A percentile compares a stretch with the other conserved stretches of the same genome.
phyloP scores from a whole-genome alignment of 2,797 vertebrate species.

The Chrysocyon brachyurus region DNA sequence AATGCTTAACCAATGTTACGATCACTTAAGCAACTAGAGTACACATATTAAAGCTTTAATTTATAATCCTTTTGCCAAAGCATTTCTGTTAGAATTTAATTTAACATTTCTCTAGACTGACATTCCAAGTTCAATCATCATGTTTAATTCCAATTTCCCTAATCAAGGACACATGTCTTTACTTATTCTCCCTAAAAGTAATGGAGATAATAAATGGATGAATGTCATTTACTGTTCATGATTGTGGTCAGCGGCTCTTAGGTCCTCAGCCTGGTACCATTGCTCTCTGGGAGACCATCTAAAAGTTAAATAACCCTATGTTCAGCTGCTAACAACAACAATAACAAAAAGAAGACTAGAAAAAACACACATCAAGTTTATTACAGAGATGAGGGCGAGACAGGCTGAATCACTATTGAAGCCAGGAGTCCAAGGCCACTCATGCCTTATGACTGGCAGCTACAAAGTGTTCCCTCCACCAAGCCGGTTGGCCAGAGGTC shows the following conservation, averaged over 20 bases:
- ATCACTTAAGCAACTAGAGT: constrained; percentile 75
- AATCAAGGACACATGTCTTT: constrained; percentile 57
- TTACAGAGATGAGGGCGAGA: constrained; percentile 49
- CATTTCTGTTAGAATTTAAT: constrained; percentile 74
- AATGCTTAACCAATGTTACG: constrained; percentile 67
- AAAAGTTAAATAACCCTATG: constrained; percentile 35
- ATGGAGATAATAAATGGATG: constrained; percentile 40
- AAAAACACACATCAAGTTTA: neutral
- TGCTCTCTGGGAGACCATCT: neutral
- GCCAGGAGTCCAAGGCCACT: neutral
- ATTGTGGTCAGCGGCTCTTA: constrained; percentile 52
- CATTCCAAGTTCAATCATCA: constrained; percentile 55
- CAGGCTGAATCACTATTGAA: neutral
- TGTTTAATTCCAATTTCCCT: constrained; percentile 68
- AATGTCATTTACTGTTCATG: constrained; percentile 57
- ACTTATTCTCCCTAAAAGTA: constrained; percentile 62
- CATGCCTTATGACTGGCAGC: neutral
- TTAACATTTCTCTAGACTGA: constrained; percentile 68
- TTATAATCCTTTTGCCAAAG: constrained; percentile 72
- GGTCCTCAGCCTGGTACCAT: neutral
- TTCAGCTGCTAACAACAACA: constrained; percentile 40
- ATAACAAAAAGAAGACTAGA: neutral
- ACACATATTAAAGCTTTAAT: constrained; percentile 75
- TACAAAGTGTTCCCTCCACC: neutral
- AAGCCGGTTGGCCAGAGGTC: neutral